Evolutionary conservation across 23 tunicate species (phyloP).

Genomic region (Trididemnum miniatum): DNA sequence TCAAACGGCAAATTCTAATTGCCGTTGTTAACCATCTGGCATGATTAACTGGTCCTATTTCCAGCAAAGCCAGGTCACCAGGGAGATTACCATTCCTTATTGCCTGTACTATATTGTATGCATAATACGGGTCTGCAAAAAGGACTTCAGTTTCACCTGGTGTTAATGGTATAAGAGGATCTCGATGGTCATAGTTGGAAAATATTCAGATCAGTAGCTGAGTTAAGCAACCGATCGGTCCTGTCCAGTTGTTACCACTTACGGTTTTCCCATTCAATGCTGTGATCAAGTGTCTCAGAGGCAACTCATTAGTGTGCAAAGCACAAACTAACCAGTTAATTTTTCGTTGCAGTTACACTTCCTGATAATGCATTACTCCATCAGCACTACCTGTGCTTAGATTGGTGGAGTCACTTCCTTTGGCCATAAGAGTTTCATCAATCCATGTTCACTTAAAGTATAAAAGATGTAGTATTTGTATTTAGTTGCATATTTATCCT

Average conservation of each 20-base stretch:
- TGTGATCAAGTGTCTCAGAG: background rate
- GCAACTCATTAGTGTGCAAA: background rate
- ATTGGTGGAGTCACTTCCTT: background rate
- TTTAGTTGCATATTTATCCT: too few relatives aligned
- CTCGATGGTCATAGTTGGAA: background rate
- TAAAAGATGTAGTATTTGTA: too few relatives aligned
- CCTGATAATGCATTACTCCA: background rate
- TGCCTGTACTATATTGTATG: background rate
- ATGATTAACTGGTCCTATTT: slow-evolving; percentile 10
- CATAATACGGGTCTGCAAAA: background rate
- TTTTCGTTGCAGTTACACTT: background rate
- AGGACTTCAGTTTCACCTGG: background rate
- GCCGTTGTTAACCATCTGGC: slow-evolving; percentile 7
- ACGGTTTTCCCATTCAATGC: background rate
- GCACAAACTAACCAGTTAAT: background rate
- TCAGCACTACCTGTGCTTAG: background rate
- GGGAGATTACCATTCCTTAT: background rate
- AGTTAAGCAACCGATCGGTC: too few relatives aligned
- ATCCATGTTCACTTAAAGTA: too few relatives aligned
- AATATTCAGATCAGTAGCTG: background rate
- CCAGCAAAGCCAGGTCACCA: background rate
- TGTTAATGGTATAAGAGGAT: background rate
- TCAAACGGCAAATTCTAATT: too few relatives aligned
- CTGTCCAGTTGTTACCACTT: background rate
- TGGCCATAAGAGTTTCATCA: background rate